Percentiles rank a stretch among this genome's conserved stretches.
phyloP scores from a whole-genome alignment of 2,113 vertebrate genomes.

The Sander lucioperca region DNA sequence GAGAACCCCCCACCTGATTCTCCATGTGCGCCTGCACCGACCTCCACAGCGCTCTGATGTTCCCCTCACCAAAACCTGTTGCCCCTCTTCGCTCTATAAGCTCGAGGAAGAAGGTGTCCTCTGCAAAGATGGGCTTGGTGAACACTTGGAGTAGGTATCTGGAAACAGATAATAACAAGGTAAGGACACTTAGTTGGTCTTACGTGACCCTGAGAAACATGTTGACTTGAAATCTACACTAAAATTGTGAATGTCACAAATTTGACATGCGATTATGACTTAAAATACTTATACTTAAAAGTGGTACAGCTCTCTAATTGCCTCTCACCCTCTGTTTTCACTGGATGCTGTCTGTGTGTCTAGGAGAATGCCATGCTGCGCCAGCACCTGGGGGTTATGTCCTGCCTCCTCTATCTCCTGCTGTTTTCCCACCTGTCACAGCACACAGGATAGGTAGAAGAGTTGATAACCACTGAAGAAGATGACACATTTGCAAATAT shows the following conservation, averaged over 20 bases:
- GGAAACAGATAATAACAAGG: neutral
- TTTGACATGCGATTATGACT: too few relatives aligned
- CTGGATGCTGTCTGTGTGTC: constrained; percentile 77
- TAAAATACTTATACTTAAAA: neutral
- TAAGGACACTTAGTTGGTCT: neutral
- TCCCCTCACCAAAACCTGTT: constrained; percentile 92
- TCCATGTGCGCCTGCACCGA: constrained; percentile 90
- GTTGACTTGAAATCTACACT: neutral
- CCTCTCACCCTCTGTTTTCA: constrained; percentile 65
- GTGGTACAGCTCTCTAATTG: neutral
- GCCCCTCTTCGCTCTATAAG: constrained; percentile 93
- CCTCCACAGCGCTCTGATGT: constrained; percentile 93
- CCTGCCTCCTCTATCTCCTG: constrained; percentile 88
- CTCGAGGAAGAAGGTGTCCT: constrained; percentile 96
- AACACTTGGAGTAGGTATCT: constrained; percentile 94
- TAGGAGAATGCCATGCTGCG: constrained; percentile 90
- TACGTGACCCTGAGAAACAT: neutral
- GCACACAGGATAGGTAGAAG: constrained; percentile 2
- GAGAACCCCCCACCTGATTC: constrained; percentile 43
- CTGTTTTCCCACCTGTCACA: constrained; percentile 83
- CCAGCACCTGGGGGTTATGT: constrained; percentile 83
- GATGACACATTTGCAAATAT: constrained; percentile 1
- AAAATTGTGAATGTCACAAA: neutral
- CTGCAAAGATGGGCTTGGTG: constrained; percentile 90
- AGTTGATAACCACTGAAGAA: neutral